Base-by-base conservation (phyloP, 2,797 vertebrate genomes). In the Lithobates pipiens region DNA sequence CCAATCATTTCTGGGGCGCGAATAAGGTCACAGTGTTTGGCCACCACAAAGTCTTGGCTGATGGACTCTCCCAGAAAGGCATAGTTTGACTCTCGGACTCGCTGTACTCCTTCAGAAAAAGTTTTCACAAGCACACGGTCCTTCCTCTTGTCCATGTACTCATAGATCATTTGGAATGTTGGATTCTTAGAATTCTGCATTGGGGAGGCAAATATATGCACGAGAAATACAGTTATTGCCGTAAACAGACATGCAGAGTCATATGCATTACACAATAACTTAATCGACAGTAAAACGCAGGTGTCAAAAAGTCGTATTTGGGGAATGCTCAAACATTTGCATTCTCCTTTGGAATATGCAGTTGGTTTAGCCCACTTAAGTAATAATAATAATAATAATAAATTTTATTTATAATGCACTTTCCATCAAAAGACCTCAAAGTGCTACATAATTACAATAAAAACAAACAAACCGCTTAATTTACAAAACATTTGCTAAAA, bases 31-130 rank as follows among this genome's bases (percentile, higher is more conserved):
- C 97, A 98, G 91, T 96, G 89, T 32, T 92, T 93, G 2, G 95
- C 95, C 3, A 92, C 95, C 0, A 93, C 93, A 27, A 97, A 88
- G 84, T 98, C 96, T 85, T 97, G 91, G 2, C 95, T 96, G 85
- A 95, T 93, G 0, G 95, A 95, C 86, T 98, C 97, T 0, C 96
- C 97, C 0, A 98, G 97, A 90, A 97, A 97, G 84, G 96, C 96
- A 0, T 95, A 98, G 89, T 95, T 95, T 0, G 95, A 96, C 21
- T 95, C 93, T 92, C 91, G 91, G 7, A 95, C 90, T 0, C 90
- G 93, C 1, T 93, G 93, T 25, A 96, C 27, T 0, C 96, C 97
- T 75, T 97, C 96, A 23, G 93, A 93, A 87, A 93, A 92, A 69
- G 25, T 93, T 74, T 91, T 77, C 63, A 95, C 95, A 0, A 93